phyloP scores from a whole-genome alignment of 2,888 invertebrate species.

The Serrognathus titanus region DNA sequence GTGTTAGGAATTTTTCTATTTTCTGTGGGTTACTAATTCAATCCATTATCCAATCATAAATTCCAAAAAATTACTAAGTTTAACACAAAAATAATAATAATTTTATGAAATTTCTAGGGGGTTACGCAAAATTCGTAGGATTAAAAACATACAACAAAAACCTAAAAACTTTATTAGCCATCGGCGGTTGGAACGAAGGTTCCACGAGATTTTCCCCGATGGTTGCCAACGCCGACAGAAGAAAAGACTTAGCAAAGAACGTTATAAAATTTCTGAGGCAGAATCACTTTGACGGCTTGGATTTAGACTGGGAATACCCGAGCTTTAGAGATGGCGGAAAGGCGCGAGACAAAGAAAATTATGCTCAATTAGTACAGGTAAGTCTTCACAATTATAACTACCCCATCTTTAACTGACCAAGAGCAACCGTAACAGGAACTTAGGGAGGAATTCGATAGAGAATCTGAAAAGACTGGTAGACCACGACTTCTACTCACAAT shows the following conservation, averaged over 20 bases:
- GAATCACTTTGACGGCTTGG: conserved; percentile 90
- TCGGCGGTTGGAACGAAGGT: conserved; percentile 94
- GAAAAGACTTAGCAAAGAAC: conserved; percentile 80
- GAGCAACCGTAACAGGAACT: conserved; percentile 60
- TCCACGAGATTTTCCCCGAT: conserved; percentile 84
- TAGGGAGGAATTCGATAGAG: conserved; percentile 83
- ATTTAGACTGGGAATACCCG: conserved; percentile 90
- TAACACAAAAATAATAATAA: too few species aligned
- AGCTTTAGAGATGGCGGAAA: conserved; percentile 78
- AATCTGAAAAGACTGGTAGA: conserved; percentile 79
- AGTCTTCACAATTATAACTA: conserved; percentile 16
- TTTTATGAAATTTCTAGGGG: conserved; percentile 65
- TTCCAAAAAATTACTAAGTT: too few species aligned
- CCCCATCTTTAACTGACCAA: not conserved
- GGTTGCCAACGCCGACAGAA: conserved; percentile 72
- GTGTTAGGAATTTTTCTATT: too few species aligned
- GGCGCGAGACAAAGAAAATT: conserved; percentile 80
- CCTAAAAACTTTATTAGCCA: conserved; percentile 84
- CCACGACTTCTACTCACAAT: conserved; percentile 79
- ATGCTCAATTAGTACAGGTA: conserved; percentile 79
- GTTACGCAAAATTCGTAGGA: conserved; percentile 90
- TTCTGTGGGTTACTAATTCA: too few species aligned
- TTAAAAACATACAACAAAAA: conserved; percentile 90
- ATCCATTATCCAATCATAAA: too few species aligned
- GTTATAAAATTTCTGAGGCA: conserved; percentile 82